These are phyloP conservation scores for Cavia porcellus DNA, from an alignment of 2,113 vertebrate species.

Conservation along the genomic window DNA sequence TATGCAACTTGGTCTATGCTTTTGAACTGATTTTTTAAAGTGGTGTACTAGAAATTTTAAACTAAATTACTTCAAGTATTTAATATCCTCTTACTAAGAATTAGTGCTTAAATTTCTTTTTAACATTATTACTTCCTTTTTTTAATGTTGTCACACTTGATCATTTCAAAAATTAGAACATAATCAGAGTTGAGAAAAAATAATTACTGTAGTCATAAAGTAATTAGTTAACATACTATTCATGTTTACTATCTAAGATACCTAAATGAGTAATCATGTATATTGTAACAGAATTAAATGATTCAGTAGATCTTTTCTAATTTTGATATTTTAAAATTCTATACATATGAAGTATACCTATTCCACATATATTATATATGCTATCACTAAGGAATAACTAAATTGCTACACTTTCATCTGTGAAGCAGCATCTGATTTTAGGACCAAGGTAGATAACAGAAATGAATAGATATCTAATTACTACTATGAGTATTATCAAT, in stretches of 20 bases:
- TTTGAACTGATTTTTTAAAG: conserved; percentile 69
- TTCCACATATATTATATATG: conserved; percentile 55
- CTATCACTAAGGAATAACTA: conserved; percentile 49
- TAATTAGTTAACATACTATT: neutral
- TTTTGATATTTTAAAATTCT: conserved; percentile 54
- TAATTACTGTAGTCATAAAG: conserved; percentile 57
- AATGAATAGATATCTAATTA: conserved; percentile 32
- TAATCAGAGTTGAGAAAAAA: neutral
- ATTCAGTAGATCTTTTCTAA: conserved; percentile 55
- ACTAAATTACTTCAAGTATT: conserved; percentile 37
- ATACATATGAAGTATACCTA: neutral
- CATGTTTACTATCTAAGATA: conserved; percentile 44
- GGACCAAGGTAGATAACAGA: conserved; percentile 45
- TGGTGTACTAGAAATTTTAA: conserved; percentile 64
- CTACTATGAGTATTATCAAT: neutral
- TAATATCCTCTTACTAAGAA: conserved; percentile 22
- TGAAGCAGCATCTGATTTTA: conserved; percentile 67
- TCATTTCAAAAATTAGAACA: conserved; percentile 61
- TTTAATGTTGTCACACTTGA: conserved; percentile 55
- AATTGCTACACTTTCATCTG: conserved; percentile 9
- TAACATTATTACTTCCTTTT: conserved; percentile 48
- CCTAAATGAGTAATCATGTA: conserved; percentile 52
- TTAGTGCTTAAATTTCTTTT: conserved; percentile 16
- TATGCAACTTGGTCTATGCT: conserved; percentile 64
- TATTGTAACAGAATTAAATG: conserved; percentile 50